Evolutionary conservation across 2,113 vertebrate genomes (phyloP), one percentile per base, ranked within the genome.

Genomic region (Pavo muticus): DNA sequence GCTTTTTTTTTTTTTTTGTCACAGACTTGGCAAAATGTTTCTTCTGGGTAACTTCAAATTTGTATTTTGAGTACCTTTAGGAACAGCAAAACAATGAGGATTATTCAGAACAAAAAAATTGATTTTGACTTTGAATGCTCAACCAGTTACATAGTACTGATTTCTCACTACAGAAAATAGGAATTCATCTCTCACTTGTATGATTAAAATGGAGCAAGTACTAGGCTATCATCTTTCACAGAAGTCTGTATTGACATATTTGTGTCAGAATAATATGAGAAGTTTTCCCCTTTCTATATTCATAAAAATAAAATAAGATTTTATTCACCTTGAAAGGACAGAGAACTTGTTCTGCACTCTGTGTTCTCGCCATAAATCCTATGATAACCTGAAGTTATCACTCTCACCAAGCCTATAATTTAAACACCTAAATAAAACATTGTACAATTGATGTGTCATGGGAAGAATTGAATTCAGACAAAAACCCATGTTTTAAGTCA

Each of bases 311-410:
- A 73, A 83, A 65, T 67, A 84, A 84, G 35, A 64, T 74, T 76
- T 73, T 79, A 37, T 89, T 85, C 69, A 87, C 70, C 82, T 78
- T 93, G 68, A 91, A 88, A 85, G 61, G 89, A 63, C 32, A 76
- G 4, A 63, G 87, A 84, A 72, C 16, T 63, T 20, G 18, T 83
- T 88, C 59, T 47, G 48, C 45, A 47, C n/a, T 57, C 47, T 10
- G 29, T 56, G 70, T 67, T 93, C 64, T 74, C 74, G 64, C 86
- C 50, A 47, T 4, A 7, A 72, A 71, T 68, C 44, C 72, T 74
- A 11, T 40, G 61, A 65, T 71, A 91, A 79, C 13, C 19, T 78
- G 24, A 50, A 89, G 61, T 63, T 89, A 79, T 82, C 68, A 73
- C 77, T 71, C 80, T 88, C 72, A 83, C 10, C 37, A 90, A 52